Percentiles rank a stretch among this genome's conserved stretches.
Evolutionary conservation across 2,797 vertebrate genomes (phyloP).

Genomic region (Sebastes diploproa): DNA sequence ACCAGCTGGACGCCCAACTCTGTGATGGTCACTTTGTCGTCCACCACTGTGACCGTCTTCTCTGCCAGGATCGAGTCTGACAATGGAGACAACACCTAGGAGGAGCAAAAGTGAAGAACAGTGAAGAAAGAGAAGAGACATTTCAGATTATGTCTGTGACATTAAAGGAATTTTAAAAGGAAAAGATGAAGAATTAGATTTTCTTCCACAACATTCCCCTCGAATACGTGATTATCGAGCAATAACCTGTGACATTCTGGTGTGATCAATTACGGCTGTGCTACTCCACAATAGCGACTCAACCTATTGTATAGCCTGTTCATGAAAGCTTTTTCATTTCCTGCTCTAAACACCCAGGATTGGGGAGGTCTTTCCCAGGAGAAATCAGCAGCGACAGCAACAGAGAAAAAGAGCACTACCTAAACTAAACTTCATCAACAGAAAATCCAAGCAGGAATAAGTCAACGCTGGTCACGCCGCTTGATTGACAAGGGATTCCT

Average conservation of each 20-base stretch:
- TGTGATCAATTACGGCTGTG: slow-evolving; percentile 31
- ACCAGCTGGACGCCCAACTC: slow-evolving; percentile 94
- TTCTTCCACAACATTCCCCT: slow-evolving; percentile 1
- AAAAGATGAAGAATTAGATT: not conserved
- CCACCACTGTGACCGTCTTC: slow-evolving; percentile 92
- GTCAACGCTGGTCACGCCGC: not conserved
- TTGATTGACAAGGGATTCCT: slow-evolving; percentile 52
- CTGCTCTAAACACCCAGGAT: slow-evolving; percentile 31
- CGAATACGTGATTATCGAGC: not conserved
- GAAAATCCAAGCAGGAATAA: slow-evolving; percentile 30
- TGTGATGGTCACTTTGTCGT: slow-evolving; percentile 94
- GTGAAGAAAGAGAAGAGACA: not conserved
- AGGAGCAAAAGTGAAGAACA: not conserved
- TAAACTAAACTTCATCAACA: slow-evolving; percentile 27
- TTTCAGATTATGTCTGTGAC: not conserved
- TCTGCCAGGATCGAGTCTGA: slow-evolving; percentile 97
- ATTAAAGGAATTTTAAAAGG: not conserved
- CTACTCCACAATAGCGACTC: slow-evolving; percentile 11
- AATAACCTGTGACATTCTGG: slow-evolving; percentile 31
- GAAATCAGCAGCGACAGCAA: slow-evolving; percentile 55
- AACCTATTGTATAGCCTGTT: slow-evolving; percentile 36
- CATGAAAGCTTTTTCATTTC: slow-evolving; percentile 57
- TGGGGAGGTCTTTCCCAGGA: slow-evolving; percentile 32
- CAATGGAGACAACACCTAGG: slow-evolving; percentile 93
- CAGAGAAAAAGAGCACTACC: not conserved